A percentile compares a stretch with the other conserved stretches of the same genome.
Conservation (phyloP, 2,113 vertebrate species). For the Ammospiza caudacuta region DNA sequence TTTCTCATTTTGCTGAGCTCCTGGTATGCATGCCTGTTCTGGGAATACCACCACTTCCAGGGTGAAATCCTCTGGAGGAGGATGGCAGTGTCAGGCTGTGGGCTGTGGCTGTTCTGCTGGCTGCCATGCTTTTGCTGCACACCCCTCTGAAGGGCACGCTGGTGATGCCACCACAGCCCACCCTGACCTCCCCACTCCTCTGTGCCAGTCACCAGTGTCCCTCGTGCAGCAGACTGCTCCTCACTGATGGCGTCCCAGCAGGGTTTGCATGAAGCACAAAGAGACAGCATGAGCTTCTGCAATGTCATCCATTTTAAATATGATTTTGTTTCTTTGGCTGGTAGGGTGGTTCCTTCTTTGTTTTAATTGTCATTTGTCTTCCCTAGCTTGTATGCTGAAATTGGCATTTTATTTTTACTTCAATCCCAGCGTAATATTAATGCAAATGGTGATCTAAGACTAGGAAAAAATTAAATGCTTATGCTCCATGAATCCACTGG, state of each 20-base stretch:
- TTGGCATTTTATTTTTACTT: slow-evolving; percentile 55
- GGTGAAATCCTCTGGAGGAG: neutral
- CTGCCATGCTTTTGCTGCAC: accelerated
- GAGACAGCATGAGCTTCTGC: neutral
- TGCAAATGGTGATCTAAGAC: slow-evolving; percentile 1
- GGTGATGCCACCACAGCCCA: neutral
- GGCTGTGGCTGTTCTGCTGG: neutral
- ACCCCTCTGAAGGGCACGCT: accelerated
- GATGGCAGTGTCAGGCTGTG: accelerated
- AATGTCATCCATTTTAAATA: neutral
- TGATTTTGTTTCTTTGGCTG: neutral
- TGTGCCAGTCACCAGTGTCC: neutral
- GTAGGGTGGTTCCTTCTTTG: neutral
- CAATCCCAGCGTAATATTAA: slow-evolving; percentile 35
- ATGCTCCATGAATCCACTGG: neutral
- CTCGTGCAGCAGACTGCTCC: neutral
- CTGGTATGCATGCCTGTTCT: neutral
- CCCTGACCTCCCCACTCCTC: neutral
- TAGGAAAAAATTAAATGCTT: slow-evolving; percentile 38
- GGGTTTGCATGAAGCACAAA: accelerated
- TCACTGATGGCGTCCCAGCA: neutral
- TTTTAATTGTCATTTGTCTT: slow-evolving; percentile 20
- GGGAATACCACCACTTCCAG: neutral
- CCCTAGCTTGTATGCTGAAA: slow-evolving; percentile 49
- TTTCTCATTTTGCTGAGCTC: neutral